These are phyloP conservation scores for Microcebus murinus DNA, from an alignment of 2,113 vertebrate species.

Conservation along the genomic window DNA sequence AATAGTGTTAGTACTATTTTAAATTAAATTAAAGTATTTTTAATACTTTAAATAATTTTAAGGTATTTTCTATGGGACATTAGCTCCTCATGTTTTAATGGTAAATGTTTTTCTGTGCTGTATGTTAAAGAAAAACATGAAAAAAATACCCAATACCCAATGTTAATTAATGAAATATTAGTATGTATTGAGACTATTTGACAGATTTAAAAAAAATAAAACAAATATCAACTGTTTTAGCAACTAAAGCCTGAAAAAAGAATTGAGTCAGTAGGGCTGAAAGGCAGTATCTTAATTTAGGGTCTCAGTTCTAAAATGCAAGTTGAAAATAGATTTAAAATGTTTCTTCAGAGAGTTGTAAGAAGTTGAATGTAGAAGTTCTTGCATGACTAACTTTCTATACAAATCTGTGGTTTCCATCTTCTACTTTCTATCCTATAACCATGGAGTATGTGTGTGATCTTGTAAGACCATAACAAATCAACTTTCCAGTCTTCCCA, in stretches of 20 bases:
- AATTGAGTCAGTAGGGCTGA: not conserved
- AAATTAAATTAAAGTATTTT: too few relatives aligned
- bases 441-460: not conserved
- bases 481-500: conserved; percentile 1
- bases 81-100: not conserved
- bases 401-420: not conserved
- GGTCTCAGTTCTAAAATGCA: conserved; percentile 26
- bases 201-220: conserved; percentile 46
- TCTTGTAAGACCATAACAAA: not conserved
- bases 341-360: conserved; percentile 28
- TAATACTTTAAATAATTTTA: not conserved
- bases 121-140: conserved; percentile 19
- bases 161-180: not conserved
- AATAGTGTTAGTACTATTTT: not conserved
- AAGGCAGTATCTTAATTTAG: not conserved
- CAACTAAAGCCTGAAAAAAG: not conserved
- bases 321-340: conserved; percentile 32
- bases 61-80: not conserved
- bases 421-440: not conserved
- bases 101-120: conserved; percentile 23
- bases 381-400: not conserved
- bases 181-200: not conserved
- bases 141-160: not conserved
- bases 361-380: not conserved
- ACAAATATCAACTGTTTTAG: not conserved